Percentiles rank a stretch among this genome's conserved stretches.
phyloP scores from a whole-genome alignment of 2,888 invertebrate genomes.

The Metopia argyrocephala region DNA sequence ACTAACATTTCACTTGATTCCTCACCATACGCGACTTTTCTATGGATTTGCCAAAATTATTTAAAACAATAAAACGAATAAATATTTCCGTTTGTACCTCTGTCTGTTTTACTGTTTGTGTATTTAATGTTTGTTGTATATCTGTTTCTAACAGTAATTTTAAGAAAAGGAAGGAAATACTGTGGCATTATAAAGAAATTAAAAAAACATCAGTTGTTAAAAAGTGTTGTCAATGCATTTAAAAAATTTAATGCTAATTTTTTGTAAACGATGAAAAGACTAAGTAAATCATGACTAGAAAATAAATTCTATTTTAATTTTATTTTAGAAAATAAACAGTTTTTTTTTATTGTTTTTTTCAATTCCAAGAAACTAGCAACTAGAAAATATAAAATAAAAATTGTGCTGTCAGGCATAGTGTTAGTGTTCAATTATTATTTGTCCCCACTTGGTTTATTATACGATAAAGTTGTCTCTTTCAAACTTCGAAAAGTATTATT shows the following conservation, averaged over 20 bases:
- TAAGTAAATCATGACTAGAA: too few species aligned
- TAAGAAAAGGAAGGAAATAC: slow-evolving; percentile 36
- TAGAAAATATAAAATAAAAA: too few species aligned
- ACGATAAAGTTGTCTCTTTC: too few species aligned
- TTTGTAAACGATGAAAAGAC: too few species aligned
- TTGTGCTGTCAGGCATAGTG: too few species aligned
- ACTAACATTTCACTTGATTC: neutral
- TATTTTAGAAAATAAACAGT: too few species aligned
- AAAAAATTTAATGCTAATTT: neutral
- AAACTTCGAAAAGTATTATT: too few species aligned
- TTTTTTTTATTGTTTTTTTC: too few species aligned
- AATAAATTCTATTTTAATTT: too few species aligned
- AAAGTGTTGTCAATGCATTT: neutral
- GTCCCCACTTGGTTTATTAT: too few species aligned
- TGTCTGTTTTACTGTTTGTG: slow-evolving; percentile 16
- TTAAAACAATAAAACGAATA: slow-evolving; percentile 56
- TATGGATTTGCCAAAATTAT: slow-evolving; percentile 37
- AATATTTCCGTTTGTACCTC: neutral
- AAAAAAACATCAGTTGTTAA: neutral
- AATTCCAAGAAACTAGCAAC: too few species aligned
- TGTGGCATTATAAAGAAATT: slow-evolving; percentile 39
- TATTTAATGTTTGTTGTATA: neutral
- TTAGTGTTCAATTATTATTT: too few species aligned
- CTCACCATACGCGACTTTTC: neutral
- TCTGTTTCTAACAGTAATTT: slow-evolving; percentile 32